phyloP scores from a whole-genome alignment of 1,140 invertebrate species.

The Latrodectus geometricus region DNA sequence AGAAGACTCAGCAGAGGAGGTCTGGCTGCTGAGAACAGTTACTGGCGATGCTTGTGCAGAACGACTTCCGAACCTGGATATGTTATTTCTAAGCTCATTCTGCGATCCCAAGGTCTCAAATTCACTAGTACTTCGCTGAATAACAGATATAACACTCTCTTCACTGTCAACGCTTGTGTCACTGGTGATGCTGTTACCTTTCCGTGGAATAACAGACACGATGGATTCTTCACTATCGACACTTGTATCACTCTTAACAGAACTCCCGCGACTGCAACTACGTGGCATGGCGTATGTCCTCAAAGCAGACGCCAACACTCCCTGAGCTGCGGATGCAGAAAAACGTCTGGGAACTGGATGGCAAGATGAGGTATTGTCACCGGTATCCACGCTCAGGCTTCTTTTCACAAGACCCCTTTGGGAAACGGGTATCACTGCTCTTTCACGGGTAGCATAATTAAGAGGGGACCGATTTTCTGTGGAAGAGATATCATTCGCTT shows the following conservation, averaged over 20 bases:
- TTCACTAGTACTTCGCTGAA: constrained; percentile 74
- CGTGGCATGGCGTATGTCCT: constrained; percentile 33
- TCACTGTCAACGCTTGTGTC: constrained; percentile 83
- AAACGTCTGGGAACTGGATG: constrained; percentile 24
- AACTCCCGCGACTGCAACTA: constrained; percentile 48
- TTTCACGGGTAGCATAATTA: not conserved
- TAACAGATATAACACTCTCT: constrained; percentile 66
- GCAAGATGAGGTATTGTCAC: constrained; percentile 10
- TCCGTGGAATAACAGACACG: constrained; percentile 74
- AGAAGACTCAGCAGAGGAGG: constrained; percentile 45
- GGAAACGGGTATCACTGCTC: not conserved
- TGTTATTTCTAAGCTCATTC: constrained; percentile 35
- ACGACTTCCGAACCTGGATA: constrained; percentile 50
- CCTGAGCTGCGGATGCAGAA: constrained; percentile 56
- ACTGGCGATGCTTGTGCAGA: constrained; percentile 61
- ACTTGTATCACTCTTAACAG: constrained; percentile 65
- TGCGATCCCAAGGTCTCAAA: constrained; percentile 33
- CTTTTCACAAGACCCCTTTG: constrained; percentile 58
- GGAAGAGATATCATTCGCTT: not conserved
- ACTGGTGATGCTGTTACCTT: constrained; percentile 90
- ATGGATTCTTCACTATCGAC: constrained; percentile 66
- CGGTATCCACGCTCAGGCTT: constrained; percentile 61
- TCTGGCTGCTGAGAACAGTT: constrained; percentile 43
- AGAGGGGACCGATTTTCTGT: not conserved
- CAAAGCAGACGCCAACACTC: constrained; percentile 18